Evolutionary conservation across 2,888 invertebrate species (phyloP).

Genomic region (Auanema sp.): DNA sequence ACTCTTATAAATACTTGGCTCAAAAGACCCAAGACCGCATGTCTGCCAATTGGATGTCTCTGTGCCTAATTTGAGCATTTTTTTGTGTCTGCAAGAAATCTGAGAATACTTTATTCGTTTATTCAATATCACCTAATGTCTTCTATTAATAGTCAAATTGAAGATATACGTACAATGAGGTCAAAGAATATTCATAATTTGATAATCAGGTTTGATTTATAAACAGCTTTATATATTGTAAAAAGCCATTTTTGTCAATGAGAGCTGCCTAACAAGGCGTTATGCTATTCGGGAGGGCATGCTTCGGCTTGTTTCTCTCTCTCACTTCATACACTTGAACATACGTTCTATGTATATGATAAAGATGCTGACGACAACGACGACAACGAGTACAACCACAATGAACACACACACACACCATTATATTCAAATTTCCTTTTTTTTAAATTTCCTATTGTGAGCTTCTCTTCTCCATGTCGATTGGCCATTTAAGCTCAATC

Average conservation of each 20-base stretch:
- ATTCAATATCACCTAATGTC: background rate
- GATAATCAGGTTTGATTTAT: conserved; percentile 32
- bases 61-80: background rate
- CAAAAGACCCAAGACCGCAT: conserved; percentile 6
- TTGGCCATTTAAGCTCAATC: background rate
- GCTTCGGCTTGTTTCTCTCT: too few species aligned
- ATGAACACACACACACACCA: too few species aligned
- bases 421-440: background rate
- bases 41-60: background rate
- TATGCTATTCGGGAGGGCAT: too few species aligned
- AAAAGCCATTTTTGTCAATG: background rate
- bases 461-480: background rate
- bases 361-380: too few species aligned
- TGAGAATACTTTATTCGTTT: too few species aligned
- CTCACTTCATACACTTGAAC: too few species aligned
- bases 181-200: conserved; percentile 42
- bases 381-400: too few species aligned
- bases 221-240: background rate
- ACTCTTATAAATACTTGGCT: conserved; percentile 3
- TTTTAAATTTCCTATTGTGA: background rate
- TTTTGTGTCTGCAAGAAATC: background rate
- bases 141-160: background rate
- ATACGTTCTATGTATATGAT: too few species aligned
- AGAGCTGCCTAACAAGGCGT: too few species aligned
- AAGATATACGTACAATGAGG: conserved; percentile 25